phyloP scores from a whole-genome alignment of 64 coral and sea anemone species.

The Porites lutea region DNA sequence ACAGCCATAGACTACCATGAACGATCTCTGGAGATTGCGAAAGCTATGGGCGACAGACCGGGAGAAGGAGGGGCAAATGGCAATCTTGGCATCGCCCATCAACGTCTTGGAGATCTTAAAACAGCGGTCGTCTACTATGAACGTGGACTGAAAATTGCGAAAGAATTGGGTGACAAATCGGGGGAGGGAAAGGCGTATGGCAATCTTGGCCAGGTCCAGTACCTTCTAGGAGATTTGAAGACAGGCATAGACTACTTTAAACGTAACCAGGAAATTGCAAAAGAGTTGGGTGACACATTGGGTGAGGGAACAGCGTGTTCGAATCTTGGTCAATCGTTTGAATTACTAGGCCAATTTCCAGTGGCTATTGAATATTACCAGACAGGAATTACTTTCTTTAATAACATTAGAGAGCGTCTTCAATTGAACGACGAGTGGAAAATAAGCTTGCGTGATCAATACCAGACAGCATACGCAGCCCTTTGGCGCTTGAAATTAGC shows the following conservation, averaged over 20 bases:
- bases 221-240: neutral
- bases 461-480: neutral
- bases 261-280: neutral
- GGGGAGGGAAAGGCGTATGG: neutral
- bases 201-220: neutral
- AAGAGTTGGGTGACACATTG: neutral
- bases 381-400: neutral
- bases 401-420: neutral
- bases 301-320: neutral
- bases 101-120: neutral
- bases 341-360: neutral
- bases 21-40: neutral
- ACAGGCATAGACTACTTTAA: neutral
- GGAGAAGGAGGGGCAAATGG: neutral
- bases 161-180: neutral
- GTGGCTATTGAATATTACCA: neutral
- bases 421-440: neutral
- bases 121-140: neutral
- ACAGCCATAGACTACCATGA: constrained; percentile 16
- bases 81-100: neutral
- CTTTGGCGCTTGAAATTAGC: neutral
- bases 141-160: neutral
- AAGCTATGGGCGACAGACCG: no score
- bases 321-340: neutral
- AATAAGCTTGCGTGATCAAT: neutral